phyloP scores from a whole-genome alignment of 2,888 invertebrate species.

The Drosophila rubida region DNA sequence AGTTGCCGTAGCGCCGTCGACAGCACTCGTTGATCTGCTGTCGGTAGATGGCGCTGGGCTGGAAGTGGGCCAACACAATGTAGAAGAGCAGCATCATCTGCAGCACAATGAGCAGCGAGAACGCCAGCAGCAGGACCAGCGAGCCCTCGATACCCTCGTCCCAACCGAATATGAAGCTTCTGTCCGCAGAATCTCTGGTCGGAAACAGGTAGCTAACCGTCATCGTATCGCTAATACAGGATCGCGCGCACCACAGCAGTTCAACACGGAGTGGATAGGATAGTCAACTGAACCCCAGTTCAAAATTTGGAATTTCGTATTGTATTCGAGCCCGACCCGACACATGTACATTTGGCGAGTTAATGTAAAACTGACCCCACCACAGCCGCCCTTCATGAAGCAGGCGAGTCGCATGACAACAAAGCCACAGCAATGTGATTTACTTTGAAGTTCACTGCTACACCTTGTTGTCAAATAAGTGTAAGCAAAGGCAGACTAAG shows the following conservation, averaged over 20 bases:
- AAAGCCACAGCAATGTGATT: too few relatives aligned
- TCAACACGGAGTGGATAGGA: neutral
- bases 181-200: neutral
- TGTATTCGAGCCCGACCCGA: neutral
- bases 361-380: neutral
- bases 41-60: conserved; percentile 24
- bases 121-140: conserved; percentile 39
- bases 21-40: conserved; percentile 28
- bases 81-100: conserved; percentile 46
- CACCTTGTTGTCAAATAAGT: too few relatives aligned
- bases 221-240: conserved; percentile 14
- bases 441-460: too few relatives aligned
- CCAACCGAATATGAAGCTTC: conserved; percentile 15
- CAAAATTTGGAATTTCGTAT: conserved; percentile 30
- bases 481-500: too few relatives aligned
- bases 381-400: neutral
- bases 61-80: conserved; percentile 26
- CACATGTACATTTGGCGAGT: neutral
- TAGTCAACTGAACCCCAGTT: conserved; percentile 23
- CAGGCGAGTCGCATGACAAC: too few relatives aligned
- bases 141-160: conserved; percentile 33
- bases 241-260: neutral
- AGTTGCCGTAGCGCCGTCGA: conserved; percentile 45
- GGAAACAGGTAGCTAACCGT: conserved; percentile 10
- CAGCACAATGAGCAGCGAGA: conserved; percentile 32